phyloP scores from a whole-genome alignment of 2,888 invertebrate genomes.

The Habroteleia sp. region DNA sequence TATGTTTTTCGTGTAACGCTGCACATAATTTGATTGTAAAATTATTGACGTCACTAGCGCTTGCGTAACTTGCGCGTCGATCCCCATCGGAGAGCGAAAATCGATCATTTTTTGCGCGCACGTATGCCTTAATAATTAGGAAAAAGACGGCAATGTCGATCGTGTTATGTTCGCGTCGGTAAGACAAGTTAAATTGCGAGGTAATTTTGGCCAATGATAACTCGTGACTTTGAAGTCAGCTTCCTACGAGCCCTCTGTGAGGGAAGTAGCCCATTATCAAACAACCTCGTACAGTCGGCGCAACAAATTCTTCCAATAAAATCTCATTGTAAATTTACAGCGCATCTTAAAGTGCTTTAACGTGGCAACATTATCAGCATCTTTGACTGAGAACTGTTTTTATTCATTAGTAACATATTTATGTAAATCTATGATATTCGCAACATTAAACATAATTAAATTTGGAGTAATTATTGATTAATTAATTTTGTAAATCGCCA shows the following conservation, averaged over 20 bases:
- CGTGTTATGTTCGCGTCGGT: conserved; percentile 61
- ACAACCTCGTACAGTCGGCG: conserved; percentile 78
- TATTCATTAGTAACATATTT: too few relatives aligned
- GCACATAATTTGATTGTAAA: conserved; percentile 6
- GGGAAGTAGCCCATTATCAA: conserved; percentile 80
- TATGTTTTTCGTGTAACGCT: conserved; percentile 6
- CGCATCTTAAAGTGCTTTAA: conserved; percentile 45
- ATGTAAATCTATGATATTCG: too few relatives aligned
- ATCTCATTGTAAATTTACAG: conserved; percentile 59
- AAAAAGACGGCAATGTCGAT: conserved; percentile 39
- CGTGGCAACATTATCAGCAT: conserved; percentile 31
- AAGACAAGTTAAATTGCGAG: conserved; percentile 74
- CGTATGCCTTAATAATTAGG: conserved; percentile 33
- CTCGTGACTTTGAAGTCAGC: conserved; percentile 81
- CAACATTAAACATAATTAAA: too few relatives aligned
- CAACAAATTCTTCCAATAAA: conserved; percentile 72
- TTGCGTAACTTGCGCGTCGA: conserved; percentile 5
- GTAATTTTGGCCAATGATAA: conserved; percentile 80
- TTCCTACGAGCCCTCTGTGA: conserved; percentile 78
- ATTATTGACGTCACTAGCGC: conserved; percentile 3
- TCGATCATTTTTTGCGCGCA: conserved; percentile 15
- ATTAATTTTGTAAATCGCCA: too few relatives aligned
- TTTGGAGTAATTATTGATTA: too few relatives aligned
- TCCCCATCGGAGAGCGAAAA: conserved; percentile 10
- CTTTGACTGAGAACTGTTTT: too few relatives aligned